These are phyloP conservation scores for Morone saxatilis DNA, from an alignment of 2,113 vertebrate species.

Conservation along the genomic window DNA sequence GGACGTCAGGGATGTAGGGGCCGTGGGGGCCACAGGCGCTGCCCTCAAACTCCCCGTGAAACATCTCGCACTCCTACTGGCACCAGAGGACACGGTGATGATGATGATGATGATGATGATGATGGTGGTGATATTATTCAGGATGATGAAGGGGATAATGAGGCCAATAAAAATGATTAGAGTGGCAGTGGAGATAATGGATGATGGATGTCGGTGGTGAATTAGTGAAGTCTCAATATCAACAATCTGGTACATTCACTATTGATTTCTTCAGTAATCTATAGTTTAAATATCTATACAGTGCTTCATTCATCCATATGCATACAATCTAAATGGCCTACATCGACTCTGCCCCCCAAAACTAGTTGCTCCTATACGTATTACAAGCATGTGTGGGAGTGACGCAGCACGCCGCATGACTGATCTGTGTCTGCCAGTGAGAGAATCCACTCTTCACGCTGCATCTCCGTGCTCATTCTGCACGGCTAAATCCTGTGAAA, in stretches of 20 bases:
- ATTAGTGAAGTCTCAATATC: constrained; percentile 22
- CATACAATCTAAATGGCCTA: background rate
- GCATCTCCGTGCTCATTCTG: constrained; percentile 47
- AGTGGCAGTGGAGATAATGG: constrained; percentile 11
- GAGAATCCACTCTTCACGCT: constrained; percentile 26
- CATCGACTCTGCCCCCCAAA: background rate
- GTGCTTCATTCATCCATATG: background rate
- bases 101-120: constrained; percentile 11
- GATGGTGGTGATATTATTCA: background rate
- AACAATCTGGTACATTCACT: background rate
- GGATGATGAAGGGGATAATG: background rate
- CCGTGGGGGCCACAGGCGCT: constrained; percentile 93
- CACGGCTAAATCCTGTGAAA: constrained; percentile 64
- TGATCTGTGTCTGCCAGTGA: constrained; percentile 19
- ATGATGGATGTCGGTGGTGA: constrained; percentile 31
- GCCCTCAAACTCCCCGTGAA: constrained; percentile 92
- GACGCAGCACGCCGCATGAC: background rate
- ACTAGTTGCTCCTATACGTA: background rate
- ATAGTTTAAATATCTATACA: background rate
- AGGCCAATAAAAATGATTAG: background rate
- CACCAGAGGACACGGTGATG: constrained; percentile 50
- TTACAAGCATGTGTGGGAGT: constrained; percentile 22
- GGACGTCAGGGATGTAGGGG: constrained; percentile 95
- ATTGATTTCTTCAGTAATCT: background rate
- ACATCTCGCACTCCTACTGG: constrained; percentile 90